phyloP scores from a whole-genome alignment of 2,797 vertebrate genomes.

The Hydrophis major region DNA sequence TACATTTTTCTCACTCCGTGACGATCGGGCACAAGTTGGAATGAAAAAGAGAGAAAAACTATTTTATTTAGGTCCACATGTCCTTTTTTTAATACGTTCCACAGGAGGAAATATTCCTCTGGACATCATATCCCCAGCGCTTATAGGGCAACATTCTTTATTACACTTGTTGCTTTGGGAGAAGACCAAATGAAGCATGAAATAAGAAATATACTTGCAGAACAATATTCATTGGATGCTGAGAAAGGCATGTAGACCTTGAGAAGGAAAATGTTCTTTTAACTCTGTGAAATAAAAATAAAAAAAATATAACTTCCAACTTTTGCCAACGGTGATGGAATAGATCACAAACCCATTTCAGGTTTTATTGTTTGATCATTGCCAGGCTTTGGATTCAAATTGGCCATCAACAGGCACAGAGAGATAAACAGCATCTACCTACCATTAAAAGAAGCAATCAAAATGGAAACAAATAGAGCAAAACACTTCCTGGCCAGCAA shows the following conservation, averaged over 20 bases:
- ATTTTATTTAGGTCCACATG: slow-evolving; percentile 34
- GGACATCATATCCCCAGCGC: slow-evolving; percentile 55
- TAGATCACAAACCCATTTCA: neutral
- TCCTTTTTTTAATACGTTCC: slow-evolving; percentile 34
- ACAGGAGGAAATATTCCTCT: slow-evolving; percentile 56
- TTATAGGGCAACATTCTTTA: slow-evolving; percentile 66
- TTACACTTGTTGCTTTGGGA: slow-evolving; percentile 60
- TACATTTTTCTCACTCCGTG: slow-evolving; percentile 7
- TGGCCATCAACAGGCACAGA: no score
- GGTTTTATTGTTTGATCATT: neutral
- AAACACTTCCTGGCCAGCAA: no score
- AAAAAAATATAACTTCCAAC: neutral
- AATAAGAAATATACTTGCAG: slow-evolving; percentile 69
- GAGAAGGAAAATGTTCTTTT: slow-evolving; percentile 15
- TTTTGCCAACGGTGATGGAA: slow-evolving; percentile 8
- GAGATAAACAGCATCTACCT: no score
- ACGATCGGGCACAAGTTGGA: slow-evolving; percentile 18
- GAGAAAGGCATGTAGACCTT: slow-evolving; percentile 47
- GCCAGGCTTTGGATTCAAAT: no score
- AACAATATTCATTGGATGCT: slow-evolving; percentile 67
- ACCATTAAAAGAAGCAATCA: no score
- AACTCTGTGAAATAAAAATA: no score
- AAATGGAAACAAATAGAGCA: no score
- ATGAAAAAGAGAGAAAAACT: neutral
- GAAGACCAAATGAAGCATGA: slow-evolving; percentile 71